Evolutionary conservation across 2,113 vertebrate genomes (phyloP).

Genomic region (Leucosticte australis): DNA sequence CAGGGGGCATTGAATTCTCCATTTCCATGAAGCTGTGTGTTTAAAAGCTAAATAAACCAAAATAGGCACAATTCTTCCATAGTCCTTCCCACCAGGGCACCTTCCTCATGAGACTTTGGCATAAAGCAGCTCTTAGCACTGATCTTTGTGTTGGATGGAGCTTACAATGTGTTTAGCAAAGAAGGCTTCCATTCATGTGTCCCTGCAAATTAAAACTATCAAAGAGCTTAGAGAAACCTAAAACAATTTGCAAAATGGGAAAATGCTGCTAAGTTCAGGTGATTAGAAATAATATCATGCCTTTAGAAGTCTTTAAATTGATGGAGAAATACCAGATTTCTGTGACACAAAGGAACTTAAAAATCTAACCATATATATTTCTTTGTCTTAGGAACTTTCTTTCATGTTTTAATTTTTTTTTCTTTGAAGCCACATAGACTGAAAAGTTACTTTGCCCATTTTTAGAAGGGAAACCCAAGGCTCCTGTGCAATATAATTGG

Average conservation of each 20-base stretch:
- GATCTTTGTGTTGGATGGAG: neutral
- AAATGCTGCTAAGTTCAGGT: neutral
- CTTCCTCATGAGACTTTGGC: neutral
- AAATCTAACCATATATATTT: neutral
- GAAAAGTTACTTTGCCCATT: neutral
- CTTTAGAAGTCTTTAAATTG: neutral
- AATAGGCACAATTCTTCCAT: neutral
- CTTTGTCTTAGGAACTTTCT: neutral
- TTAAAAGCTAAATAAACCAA: neutral
- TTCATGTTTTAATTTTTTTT: neutral
- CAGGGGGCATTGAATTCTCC: neutral
- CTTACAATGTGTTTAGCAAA: neutral
- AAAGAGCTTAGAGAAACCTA: neutral
- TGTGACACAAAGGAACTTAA: neutral
- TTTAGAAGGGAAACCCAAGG: neutral
- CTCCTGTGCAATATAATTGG: neutral
- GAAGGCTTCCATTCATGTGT: neutral
- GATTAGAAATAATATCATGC: neutral
- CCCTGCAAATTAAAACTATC: neutral
- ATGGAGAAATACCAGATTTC: neutral
- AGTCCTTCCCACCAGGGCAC: neutral
- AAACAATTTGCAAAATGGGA: neutral
- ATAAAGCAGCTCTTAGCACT: neutral
- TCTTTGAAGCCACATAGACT: neutral
- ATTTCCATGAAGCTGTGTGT: neutral